These are phyloP conservation scores for Polia nebulosa DNA, from an alignment of 2,888 invertebrate genomes.

Conservation along the genomic window DNA sequence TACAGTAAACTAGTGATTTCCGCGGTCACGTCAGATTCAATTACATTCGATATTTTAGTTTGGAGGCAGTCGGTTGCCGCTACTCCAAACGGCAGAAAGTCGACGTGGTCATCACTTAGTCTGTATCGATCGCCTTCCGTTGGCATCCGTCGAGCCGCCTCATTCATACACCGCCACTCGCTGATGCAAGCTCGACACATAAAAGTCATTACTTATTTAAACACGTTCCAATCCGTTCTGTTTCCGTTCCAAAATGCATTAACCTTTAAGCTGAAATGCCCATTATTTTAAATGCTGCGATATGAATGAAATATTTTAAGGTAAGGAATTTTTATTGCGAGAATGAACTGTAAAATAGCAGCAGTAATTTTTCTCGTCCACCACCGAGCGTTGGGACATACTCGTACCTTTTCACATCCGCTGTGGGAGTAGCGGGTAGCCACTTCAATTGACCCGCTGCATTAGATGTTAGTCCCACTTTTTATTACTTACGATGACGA, in stretches of 20 bases:
- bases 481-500: slow-evolving; percentile 32
- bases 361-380: slow-evolving; percentile 6
- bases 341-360: background rate
- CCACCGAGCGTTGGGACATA: slow-evolving; percentile 9
- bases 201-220: slow-evolving; percentile 27
- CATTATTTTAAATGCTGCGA: slow-evolving; percentile 29
- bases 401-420: slow-evolving; percentile 33
- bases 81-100: slow-evolving; percentile 52
- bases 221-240: slow-evolving; percentile 3
- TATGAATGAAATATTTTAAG: slow-evolving; percentile 9
- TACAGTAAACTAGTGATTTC: slow-evolving; percentile 20
- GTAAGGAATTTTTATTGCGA: background rate
- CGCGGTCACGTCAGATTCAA: slow-evolving; percentile 50
- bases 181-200: slow-evolving; percentile 29
- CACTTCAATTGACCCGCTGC: slow-evolving; percentile 38
- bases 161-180: slow-evolving; percentile 75
- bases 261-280: slow-evolving; percentile 15
- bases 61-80: slow-evolving; percentile 38
- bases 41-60: slow-evolving; percentile 58
- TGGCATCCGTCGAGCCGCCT: slow-evolving; percentile 53
- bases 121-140: slow-evolving; percentile 72
- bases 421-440: slow-evolving; percentile 5
- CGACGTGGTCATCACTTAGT: slow-evolving; percentile 72
- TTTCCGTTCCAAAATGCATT: slow-evolving; percentile 24
- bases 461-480: slow-evolving; percentile 32